phyloP scores from a whole-genome alignment of 2,888 invertebrate species.

The Liopterus haemorrhoidalis region DNA sequence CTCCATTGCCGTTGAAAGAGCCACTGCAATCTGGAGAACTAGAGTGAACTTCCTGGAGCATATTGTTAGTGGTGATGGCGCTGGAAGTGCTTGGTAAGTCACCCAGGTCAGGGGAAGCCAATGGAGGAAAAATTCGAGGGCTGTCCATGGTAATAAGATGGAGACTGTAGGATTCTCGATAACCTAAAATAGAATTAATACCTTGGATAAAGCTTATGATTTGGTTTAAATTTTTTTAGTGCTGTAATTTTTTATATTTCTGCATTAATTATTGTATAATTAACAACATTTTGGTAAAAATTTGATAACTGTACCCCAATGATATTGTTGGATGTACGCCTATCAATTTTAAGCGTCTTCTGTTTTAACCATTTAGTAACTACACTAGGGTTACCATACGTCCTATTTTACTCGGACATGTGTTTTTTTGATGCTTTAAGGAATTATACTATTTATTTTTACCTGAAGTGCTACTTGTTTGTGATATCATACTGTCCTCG shows the following conservation, averaged over 20 bases:
- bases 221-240: too few species aligned
- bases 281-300: too few species aligned
- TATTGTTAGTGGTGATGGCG: constrained; percentile 48
- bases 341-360: too few species aligned
- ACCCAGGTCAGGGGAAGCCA: constrained; percentile 59
- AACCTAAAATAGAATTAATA: constrained; percentile 29
- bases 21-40: constrained; percentile 53
- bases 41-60: constrained; percentile 50
- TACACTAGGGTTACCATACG: background rate
- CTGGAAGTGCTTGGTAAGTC: constrained; percentile 52
- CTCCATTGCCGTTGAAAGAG: constrained; percentile 64
- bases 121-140: constrained; percentile 51
- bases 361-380: too few species aligned
- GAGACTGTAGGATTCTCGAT: constrained; percentile 54
- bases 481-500: constrained; percentile 66
- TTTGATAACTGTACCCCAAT: too few species aligned
- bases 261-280: too few species aligned
- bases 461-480: constrained; percentile 81
- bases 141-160: constrained; percentile 56
- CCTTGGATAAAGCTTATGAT: background rate
- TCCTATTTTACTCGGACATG: background rate
- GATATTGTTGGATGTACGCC: too few species aligned
- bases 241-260: too few species aligned
- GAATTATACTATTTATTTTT: constrained; percentile 61
- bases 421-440: constrained; percentile 36